Evolutionary conservation across 2,888 invertebrate genomes (phyloP), one percentile per base, ranked within the genome.

Genomic region (Gastracanthus pulcherrimus): DNA sequence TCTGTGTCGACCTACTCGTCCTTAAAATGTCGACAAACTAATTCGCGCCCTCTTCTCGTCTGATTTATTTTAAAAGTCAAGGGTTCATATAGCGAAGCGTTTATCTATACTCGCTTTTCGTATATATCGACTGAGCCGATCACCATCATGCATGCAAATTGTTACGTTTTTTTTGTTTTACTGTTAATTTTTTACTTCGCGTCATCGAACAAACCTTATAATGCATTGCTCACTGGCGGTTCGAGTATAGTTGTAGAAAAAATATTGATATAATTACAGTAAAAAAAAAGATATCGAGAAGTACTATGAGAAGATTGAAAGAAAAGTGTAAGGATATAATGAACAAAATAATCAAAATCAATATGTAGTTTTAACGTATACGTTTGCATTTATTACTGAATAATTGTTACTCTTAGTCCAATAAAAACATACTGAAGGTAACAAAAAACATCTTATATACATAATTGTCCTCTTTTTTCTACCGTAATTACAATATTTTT

Each of bases 361-460:
- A 23, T 1, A 26, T 9, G 31, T 51, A 48, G 66, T 74, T 79
- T 58, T 67, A 72, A 79, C 66, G 31, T 66, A 58, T 66, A 72
- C 34, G 38, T 66, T 79, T 79, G 58, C 55, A 79, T 72, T 79
- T 66, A 72, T 79, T 79, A 72, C 11, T 66, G 23, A 58, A 66
- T 72, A 79, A 41, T 58, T 58, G 72, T 51, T 70, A 58, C 31
- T 79, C 51, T 66, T 66, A 66, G 26, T 71, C 48, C 51, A 78
- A 78, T 78, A 71, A 58, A 79, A 72, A 79, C 41, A 55, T 66
- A 58, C 55, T 38, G 38, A 72, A 70, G 55, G 58, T 79, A 72
- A 79, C 55, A 66, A 72, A 79, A 71, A 72, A 58, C 51, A 31
- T 72, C 34, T 55, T 72, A 72, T 64, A 16, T 79, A 79, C 72